Conservation (phyloP, 2,113 vertebrate genomes). For the Emydura subglobosa region DNA sequence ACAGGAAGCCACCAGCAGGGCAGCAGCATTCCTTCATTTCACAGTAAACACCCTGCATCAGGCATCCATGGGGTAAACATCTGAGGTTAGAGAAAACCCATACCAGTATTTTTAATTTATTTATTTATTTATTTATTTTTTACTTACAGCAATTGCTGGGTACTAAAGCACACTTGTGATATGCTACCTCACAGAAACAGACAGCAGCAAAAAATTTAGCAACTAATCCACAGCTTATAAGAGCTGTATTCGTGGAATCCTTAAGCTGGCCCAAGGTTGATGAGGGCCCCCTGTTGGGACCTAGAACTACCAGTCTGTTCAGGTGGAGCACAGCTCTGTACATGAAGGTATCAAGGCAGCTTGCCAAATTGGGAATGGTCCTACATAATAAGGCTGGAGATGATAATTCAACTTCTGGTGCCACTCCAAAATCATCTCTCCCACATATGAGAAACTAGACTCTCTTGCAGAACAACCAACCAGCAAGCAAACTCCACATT, state of each 20-base stretch:
- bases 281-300: background rate
- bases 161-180: background rate
- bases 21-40: accelerated
- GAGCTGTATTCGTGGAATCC: background rate
- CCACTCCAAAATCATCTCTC: background rate
- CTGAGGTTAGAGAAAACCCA: background rate
- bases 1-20: accelerated
- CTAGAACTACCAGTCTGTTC: background rate
- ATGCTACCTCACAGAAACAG: background rate
- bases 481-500: background rate
- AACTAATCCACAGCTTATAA: accelerated
- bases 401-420: background rate
- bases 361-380: background rate
- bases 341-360: background rate
- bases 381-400: accelerated
- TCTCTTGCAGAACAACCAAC: background rate
- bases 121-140: background rate
- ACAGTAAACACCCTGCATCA: background rate
- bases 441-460: background rate
- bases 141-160: background rate
- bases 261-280: background rate
- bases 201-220: background rate
- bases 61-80: background rate
- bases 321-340: accelerated
- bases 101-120: accelerated